Base-by-base conservation (phyloP, 2,888 invertebrate genomes). In the Ceratothoa steindachneri region DNA sequence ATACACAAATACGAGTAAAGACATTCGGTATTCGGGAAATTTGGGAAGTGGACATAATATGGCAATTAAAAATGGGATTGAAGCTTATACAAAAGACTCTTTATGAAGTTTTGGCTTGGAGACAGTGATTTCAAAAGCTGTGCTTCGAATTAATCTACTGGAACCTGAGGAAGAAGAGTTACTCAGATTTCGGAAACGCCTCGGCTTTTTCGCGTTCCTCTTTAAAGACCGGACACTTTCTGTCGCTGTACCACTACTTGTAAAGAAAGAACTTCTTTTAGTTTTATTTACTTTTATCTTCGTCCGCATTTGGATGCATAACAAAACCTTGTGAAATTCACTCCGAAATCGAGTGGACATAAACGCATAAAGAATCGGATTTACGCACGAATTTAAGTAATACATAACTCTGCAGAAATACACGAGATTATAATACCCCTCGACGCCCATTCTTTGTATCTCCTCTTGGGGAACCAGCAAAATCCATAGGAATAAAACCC, bases 331-430 rank as follows among this genome's bases (percentile, higher is more conserved):
- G 89, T 90, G 84, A 67, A 80, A 80, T 24, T 78, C 80, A 15
- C 55, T 90, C 7, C 95, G 88, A 85, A 95, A 95, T 84, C 94
- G 95, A 0, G 93, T 92, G 74, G 93, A 93, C 90, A 95, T 93
- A 72, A 95, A 88, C 84, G 94, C 95, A 85, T 95, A 95, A 69
- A 95, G 86, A 82, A 95, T 92, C 12, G 95, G 95, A 86, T 95
- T 95, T 72, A 94, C 89, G 12, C 94, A 94, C 67, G 94, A 94
- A 85, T 95, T 95, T 71, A 94, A 88, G 85, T 94, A 93, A 81
- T 93, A 86, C 91, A 95, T 92, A 71, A 93, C 90, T 81, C 95
- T 89, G 83, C 91, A 91, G 85, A 93, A 91, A 85, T 92, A 93
- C 78, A 95, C 86, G 77, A 94, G 86, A 83, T 90, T 91, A 85